phyloP scores from a whole-genome alignment of 2,113 vertebrate genomes.

The Zapornia atra region DNA sequence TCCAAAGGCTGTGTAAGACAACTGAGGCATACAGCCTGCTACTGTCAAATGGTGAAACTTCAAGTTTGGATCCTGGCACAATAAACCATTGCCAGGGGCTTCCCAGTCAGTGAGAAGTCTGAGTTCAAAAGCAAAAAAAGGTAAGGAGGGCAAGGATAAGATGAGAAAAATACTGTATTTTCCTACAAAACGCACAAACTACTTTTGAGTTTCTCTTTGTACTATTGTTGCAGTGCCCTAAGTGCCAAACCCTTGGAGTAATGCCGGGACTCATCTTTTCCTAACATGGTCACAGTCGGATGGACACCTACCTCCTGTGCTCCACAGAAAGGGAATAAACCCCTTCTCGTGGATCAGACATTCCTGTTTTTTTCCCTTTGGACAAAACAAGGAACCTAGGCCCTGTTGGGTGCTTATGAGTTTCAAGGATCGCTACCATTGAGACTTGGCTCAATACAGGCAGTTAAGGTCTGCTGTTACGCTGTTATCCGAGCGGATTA shows the following conservation, averaged over 20 bases:
- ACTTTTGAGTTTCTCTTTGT: neutral
- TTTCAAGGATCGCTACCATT: neutral
- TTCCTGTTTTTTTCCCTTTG: neutral
- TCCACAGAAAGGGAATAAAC: neutral
- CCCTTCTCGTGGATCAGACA: neutral
- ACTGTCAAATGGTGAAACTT: slow-evolving; percentile 14
- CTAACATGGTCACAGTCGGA: neutral
- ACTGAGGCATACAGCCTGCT: slow-evolving; percentile 6
- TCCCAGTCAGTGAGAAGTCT: neutral
- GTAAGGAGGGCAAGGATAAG: neutral
- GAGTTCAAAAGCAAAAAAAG: neutral
- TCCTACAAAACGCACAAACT: neutral
- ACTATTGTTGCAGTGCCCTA: neutral
- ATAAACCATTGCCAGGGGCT: slow-evolving; percentile 8
- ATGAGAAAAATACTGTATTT: neutral
- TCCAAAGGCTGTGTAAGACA: slow-evolving; percentile 47
- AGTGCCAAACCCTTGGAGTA: neutral
- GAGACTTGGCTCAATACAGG: neutral
- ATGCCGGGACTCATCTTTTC: neutral
- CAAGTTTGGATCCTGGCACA: neutral
- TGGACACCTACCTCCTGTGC: neutral
- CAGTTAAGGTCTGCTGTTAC: neutral
- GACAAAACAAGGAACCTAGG: neutral
- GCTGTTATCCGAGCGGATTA: neutral
- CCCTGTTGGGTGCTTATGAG: neutral